phyloP scores from a whole-genome alignment of 2,113 vertebrate species.

The Channa maculata region DNA sequence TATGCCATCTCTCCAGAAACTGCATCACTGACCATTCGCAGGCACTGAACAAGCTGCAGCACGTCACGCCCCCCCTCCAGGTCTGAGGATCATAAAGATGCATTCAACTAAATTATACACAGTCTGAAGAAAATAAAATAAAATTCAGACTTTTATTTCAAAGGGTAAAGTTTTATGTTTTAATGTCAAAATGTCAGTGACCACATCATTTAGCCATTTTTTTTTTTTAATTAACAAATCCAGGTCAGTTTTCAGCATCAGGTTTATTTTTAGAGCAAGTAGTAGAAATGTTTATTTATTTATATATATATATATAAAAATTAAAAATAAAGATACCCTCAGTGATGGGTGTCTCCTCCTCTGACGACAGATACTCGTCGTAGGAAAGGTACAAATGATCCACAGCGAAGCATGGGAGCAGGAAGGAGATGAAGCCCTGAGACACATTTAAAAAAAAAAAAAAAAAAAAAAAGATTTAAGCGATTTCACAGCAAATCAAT shows the following conservation, averaged over 20 bases:
- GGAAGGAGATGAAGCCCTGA: constrained; percentile 92
- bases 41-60: constrained; percentile 91
- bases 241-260: no score
- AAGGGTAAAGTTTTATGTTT: no score
- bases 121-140: no score
- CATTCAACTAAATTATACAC: no score
- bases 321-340: constrained; percentile 82
- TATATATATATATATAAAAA: no score
- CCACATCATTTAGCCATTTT: no score
- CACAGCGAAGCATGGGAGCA: constrained; percentile 91
- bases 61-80: constrained; percentile 88
- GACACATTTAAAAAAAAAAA: background rate
- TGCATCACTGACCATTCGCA: constrained; percentile 89
- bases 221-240: no score
- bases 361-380: constrained; percentile 87
- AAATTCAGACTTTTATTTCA: no score
- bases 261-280: no score
- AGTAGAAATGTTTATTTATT: no score
- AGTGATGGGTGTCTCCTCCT: constrained; percentile 89
- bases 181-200: no score
- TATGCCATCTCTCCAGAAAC: constrained; percentile 89
- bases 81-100: constrained; percentile 76
- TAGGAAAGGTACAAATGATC: constrained; percentile 94
- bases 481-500: no score
- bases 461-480: background rate